Base-by-base conservation (phyloP, 2,888 invertebrate species). In the Lasius fuliginosus region DNA sequence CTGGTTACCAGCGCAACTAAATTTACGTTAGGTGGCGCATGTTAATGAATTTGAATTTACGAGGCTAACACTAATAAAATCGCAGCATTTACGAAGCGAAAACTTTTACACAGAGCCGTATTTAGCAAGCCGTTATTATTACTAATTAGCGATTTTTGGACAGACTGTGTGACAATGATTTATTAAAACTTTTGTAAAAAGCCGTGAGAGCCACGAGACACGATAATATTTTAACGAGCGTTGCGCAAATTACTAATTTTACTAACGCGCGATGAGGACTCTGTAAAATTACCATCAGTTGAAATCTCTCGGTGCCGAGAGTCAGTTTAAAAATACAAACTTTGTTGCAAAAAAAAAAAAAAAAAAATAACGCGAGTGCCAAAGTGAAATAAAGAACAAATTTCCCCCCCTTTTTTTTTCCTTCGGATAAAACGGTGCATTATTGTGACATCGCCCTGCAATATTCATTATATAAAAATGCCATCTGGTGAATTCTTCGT, bases 31-130 rank as follows among this genome's bases (percentile, higher is more conserved):
- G 73, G 60, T n/a, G 27, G 73, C 36, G 46, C 73, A 60, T 71
- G 79, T 62, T 79, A 69, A 79, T 71, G 73, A 79, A 79, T 62
- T 73, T 36, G 46, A 69, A 73, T 60, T 79, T 69, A 49, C 46
- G 73, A 36, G 49, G 79, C 49, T 53, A 36, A 46, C 73, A 9
- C 71, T 60, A 71, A 60, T 49, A 73, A 46, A 79, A 71, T 27
- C 58, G 71, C 71, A 18, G 58, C 79, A 18, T 69, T 71, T 71
- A 60, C 36, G 46, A 23, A 23, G 12, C 36, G 18, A 79, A 36
- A 71, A 60, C 79, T 79, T 49, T n/a, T 71, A 27, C 36, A 23
- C 4, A 4, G 9, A 12, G 11, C 12, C n/a, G 12, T 27, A 62
- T 73, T 49, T 69, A 69, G 53, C 53, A 33, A 33, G 36, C n/a